phyloP scores from a whole-genome alignment of 2,113 vertebrate genomes.

The Rutilus rutilus region DNA sequence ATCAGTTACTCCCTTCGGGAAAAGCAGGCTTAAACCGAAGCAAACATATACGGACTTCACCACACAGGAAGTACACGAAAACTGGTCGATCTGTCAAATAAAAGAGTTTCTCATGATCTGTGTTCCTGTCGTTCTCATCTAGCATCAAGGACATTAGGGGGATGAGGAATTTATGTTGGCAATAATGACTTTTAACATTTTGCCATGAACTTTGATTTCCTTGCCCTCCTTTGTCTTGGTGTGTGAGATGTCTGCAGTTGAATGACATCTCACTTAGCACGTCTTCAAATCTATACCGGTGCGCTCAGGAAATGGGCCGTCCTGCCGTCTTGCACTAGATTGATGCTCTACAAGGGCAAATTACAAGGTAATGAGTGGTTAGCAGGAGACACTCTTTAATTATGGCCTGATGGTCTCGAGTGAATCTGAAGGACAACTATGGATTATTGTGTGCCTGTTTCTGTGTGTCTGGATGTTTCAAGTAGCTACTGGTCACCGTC shows the following conservation, averaged over 20 bases:
- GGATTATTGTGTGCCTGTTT: constrained; percentile 31
- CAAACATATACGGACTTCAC: neutral
- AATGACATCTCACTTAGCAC: constrained; percentile 33
- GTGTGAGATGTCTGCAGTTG: neutral
- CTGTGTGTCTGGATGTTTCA: constrained; percentile 26
- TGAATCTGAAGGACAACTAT: constrained; percentile 42
- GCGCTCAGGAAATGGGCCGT: constrained; percentile 38
- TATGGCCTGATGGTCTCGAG: constrained; percentile 33
- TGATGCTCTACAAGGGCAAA: constrained; percentile 54
- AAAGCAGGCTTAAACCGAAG: constrained; percentile 3
- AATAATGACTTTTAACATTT: neutral
- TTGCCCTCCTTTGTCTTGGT: constrained; percentile 6
- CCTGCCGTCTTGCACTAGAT: constrained; percentile 41
- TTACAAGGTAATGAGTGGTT: constrained; percentile 56
- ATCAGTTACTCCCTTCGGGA: constrained; percentile 7
- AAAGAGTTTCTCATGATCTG: neutral
- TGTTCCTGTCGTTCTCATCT: neutral
- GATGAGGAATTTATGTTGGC: neutral
- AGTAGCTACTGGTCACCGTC: constrained; percentile 13
- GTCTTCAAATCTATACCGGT: constrained; percentile 26
- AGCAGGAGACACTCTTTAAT: constrained; percentile 44
- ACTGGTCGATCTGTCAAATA: constrained; percentile 3
- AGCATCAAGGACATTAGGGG: constrained; percentile 13
- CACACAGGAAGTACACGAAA: neutral
- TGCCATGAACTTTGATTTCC: constrained; percentile 5